Evolutionary conservation across 2,797 vertebrate species (phyloP), one percentile per base, ranked within the genome.

Genomic region (Coilia nasus): DNA sequence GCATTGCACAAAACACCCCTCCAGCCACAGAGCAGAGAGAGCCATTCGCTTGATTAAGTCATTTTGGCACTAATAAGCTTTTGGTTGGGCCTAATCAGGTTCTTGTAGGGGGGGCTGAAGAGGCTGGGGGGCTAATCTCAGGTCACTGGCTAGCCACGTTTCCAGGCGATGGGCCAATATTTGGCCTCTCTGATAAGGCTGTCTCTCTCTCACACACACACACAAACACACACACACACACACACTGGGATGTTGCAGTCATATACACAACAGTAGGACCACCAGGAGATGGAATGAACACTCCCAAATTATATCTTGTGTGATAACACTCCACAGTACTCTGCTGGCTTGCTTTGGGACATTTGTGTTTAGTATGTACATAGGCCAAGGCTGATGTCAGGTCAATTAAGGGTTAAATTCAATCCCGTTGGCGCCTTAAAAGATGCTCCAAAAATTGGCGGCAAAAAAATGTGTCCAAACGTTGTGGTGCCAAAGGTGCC

Each of bases 31-130:
- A 47, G 46, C 86, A 85, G 91, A 90, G 86, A 75, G 80, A 75
- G 67, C 67, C 7, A 87, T 44, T 89, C 88, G 50, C 81, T 80
- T 78, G 83, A 85, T 89, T 88, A 91, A 92, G 86, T 84, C 88
- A 85, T 82, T 82, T 82, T 19, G 85, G 87, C 88, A 67, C 35
- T 93, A 94, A 94, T 94, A 91, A 93, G 94, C 91, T 93, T 94
- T 94, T 91, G 86, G 86, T 57, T 87, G 90, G 89, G 90, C 82
- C 71, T 92, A 92, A 92, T 93, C 90, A 90, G 87, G 85, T 84
- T 84, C 91, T 91, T 90, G 31, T 28, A 21, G 85, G 86, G 89
- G 92, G 89, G 87, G 89, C 90, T 88, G 89, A 86, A 83, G 9
- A 91, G 92, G 91, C 87, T 85, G 85, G 82, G 81, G 86, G 64